Evolutionary conservation across 2,113 vertebrate species (phyloP).

Genomic region (Drymodes brunneopygia): DNA sequence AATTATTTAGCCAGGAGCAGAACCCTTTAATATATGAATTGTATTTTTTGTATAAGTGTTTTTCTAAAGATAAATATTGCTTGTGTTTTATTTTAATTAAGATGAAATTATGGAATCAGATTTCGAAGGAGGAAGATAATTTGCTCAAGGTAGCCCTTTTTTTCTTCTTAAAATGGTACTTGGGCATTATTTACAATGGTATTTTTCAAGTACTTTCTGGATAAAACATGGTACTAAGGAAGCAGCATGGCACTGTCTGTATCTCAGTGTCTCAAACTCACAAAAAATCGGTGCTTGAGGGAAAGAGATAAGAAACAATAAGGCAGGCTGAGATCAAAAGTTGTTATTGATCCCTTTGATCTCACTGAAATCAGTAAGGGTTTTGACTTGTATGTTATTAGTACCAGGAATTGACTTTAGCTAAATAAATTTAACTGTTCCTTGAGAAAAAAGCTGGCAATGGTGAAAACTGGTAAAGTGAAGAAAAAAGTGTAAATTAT

Average conservation of each 20-base stretch:
- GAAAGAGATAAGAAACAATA: not conserved
- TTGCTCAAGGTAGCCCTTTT: not conserved
- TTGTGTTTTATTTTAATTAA: not conserved
- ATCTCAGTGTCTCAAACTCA: not conserved
- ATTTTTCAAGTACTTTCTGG: not conserved
- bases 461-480: not conserved
- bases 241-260: not conserved
- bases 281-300: not conserved
- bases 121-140: not conserved
- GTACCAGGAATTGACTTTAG: not conserved
- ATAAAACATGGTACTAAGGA: not conserved
- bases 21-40: not conserved
- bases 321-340: not conserved
- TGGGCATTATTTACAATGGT: not conserved
- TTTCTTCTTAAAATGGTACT: not conserved
- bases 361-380: not conserved
- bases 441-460: not conserved
- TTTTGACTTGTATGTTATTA: not conserved
- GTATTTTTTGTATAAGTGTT: not conserved
- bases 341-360: not conserved
- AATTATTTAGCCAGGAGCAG: not conserved
- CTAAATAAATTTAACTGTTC: not conserved
- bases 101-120: not conserved
- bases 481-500: not conserved
- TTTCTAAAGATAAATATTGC: not conserved